These are phyloP conservation scores for Caenorhabditis panamensis DNA, from an alignment of 2,888 invertebrate genomes.

Conservation along the genomic window DNA sequence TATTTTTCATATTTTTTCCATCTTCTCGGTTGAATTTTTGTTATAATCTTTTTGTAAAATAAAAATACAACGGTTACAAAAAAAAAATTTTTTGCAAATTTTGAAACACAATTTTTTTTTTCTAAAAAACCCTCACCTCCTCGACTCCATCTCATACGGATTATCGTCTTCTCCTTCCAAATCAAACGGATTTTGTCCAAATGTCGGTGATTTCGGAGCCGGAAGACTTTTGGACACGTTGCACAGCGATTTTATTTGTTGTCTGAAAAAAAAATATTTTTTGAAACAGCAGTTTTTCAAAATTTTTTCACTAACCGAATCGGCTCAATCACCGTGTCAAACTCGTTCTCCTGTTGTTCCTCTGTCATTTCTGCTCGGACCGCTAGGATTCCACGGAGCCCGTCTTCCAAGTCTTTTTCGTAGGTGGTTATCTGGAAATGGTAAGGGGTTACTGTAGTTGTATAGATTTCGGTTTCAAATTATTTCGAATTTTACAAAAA, in stretches of 20 bases:
- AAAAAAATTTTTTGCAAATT: no score
- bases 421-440: slow-evolving; percentile 62
- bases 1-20: no score
- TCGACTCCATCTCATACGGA: slow-evolving; percentile 66
- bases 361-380: slow-evolving; percentile 60
- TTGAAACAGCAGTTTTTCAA: not conserved
- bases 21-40: no score
- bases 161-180: slow-evolving; percentile 57
- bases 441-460: not conserved
- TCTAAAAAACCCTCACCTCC: slow-evolving; percentile 20
- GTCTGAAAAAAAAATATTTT: slow-evolving; percentile 36
- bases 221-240: slow-evolving; percentile 61
- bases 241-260: slow-evolving; percentile 68
- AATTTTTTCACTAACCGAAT: slow-evolving; percentile 48
- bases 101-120: not conserved
- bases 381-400: slow-evolving; percentile 68
- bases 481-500: not conserved
- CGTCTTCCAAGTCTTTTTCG: slow-evolving; percentile 71
- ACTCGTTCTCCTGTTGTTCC: slow-evolving; percentile 60
- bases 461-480: not conserved
- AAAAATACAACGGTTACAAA: no score
- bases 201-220: not conserved
- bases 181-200: slow-evolving; percentile 38
- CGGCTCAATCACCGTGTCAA: slow-evolving; percentile 72
- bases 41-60: no score